phyloP scores from a whole-genome alignment of 2,888 invertebrate genomes.

The Eumerus sabulonum region DNA sequence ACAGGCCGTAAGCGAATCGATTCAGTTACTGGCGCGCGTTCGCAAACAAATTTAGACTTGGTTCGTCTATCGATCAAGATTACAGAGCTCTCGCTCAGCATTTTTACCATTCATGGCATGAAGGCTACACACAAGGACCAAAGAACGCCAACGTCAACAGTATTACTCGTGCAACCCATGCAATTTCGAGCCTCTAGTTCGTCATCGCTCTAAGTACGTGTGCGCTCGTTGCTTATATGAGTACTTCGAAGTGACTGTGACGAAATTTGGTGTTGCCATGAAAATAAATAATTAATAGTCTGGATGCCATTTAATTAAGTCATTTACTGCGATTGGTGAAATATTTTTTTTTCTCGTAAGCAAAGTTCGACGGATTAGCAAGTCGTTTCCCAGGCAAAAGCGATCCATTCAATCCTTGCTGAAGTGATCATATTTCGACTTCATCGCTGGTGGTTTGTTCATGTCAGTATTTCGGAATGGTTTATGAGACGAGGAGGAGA shows the following conservation, averaged over 20 bases:
- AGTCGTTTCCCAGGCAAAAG: not conserved
- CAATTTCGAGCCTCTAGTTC: too few relatives aligned
- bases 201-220: too few relatives aligned
- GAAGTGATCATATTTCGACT: constrained; percentile 57
- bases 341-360: constrained; percentile 63
- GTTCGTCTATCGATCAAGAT: constrained; percentile 62
- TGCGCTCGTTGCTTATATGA: constrained; percentile 15
- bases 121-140: too few relatives aligned
- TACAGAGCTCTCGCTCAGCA: constrained; percentile 44
- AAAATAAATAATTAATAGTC: constrained; percentile 70
- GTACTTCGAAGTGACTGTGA: constrained; percentile 6
- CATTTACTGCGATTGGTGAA: constrained; percentile 70
- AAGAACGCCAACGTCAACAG: too few relatives aligned
- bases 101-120: constrained; percentile 8
- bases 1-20: constrained; percentile 9
- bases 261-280: constrained; percentile 36
- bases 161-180: too few relatives aligned
- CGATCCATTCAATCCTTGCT: constrained; percentile 40
- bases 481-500: constrained; percentile 11
- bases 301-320: constrained; percentile 71
- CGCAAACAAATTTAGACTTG: constrained; percentile 53
- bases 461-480: constrained; percentile 6
- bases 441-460: constrained; percentile 10
- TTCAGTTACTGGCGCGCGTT: constrained; percentile 41
- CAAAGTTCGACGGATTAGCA: constrained; percentile 1